These are phyloP conservation scores for Coilia nasus DNA, from an alignment of 2,797 vertebrate species.

Conservation along the genomic window DNA sequence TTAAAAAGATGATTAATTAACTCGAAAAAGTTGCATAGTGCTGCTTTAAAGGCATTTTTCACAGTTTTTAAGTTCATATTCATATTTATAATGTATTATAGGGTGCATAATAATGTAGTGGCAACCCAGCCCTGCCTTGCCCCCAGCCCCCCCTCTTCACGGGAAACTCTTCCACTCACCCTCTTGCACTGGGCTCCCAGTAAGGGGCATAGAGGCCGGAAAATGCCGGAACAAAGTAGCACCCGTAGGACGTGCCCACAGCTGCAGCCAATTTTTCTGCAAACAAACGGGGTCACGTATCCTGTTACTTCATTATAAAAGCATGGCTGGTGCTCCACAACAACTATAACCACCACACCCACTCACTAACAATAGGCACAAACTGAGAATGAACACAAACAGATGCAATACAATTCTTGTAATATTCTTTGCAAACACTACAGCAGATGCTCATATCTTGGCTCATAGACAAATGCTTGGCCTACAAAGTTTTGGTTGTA, in stretches of 20 bases:
- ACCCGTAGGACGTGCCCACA: constrained; percentile 92
- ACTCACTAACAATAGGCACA: neutral
- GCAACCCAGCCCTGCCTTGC: neutral
- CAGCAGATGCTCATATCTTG: neutral
- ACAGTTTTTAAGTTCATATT: too few relatives aligned
- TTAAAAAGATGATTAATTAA: too few relatives aligned
- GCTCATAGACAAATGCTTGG: neutral
- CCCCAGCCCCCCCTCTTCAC: neutral
- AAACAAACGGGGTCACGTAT: neutral
- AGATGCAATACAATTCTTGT: neutral
- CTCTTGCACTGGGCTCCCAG: constrained; percentile 96
- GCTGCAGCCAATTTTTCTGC: constrained; percentile 90
- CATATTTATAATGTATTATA: too few relatives aligned
- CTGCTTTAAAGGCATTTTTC: too few relatives aligned
- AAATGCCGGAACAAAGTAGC: constrained; percentile 97
- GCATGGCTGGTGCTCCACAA: neutral
- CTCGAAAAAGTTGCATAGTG: too few relatives aligned
- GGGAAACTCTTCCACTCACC: constrained; percentile 71
- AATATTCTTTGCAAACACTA: neutral
- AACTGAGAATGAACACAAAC: neutral
- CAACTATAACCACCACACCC: neutral
- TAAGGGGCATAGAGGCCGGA: constrained; percentile 97
- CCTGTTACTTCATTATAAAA: neutral
- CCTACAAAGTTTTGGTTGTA: neutral
- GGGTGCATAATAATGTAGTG: too few relatives aligned